These are phyloP conservation scores for Synanthedon myopaeformis DNA, from an alignment of 2,888 invertebrate species.

Conservation along the genomic window DNA sequence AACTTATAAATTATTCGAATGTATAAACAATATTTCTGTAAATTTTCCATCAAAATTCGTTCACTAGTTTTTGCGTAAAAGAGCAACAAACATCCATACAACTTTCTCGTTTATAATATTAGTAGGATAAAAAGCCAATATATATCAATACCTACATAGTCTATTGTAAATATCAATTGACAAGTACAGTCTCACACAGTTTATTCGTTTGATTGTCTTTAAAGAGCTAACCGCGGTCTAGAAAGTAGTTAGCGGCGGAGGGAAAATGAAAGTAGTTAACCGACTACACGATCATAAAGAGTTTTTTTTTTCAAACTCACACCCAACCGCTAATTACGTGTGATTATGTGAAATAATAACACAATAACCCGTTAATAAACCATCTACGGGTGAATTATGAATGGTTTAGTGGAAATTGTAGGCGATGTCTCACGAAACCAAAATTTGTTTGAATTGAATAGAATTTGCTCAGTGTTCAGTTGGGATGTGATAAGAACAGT, in stretches of 20 bases:
- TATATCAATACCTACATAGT: too few species aligned
- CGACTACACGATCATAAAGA: conserved; percentile 1
- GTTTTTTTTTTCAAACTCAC: conserved; percentile 4
- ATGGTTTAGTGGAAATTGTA: conserved; percentile 1
- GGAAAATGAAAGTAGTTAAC: conserved; percentile 18
- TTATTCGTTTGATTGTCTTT: too few species aligned
- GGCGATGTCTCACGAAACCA: conserved; percentile 1
- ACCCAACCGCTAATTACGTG: conserved; percentile 3
- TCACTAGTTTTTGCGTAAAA: too few species aligned
- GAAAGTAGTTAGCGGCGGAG: conserved; percentile 10
- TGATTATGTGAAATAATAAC: conserved; percentile 4
- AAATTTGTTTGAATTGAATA: not conserved
- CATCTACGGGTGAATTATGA: not conserved
- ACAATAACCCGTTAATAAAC: conserved; percentile 2
- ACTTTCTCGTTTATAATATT: too few species aligned
- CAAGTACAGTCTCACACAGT: too few species aligned
- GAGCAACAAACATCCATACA: too few species aligned
- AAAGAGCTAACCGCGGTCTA: conserved; percentile 5
- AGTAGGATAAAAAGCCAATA: too few species aligned
- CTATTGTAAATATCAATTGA: too few species aligned
- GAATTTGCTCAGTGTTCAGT: not conserved
- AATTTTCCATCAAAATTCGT: too few species aligned
- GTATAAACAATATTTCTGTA: too few species aligned
- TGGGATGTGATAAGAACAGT: not conserved
- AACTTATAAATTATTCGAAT: too few species aligned